These are phyloP conservation scores for Octopus sinensis DNA, from an alignment of 1,140 invertebrate species.

Conservation along the genomic window DNA sequence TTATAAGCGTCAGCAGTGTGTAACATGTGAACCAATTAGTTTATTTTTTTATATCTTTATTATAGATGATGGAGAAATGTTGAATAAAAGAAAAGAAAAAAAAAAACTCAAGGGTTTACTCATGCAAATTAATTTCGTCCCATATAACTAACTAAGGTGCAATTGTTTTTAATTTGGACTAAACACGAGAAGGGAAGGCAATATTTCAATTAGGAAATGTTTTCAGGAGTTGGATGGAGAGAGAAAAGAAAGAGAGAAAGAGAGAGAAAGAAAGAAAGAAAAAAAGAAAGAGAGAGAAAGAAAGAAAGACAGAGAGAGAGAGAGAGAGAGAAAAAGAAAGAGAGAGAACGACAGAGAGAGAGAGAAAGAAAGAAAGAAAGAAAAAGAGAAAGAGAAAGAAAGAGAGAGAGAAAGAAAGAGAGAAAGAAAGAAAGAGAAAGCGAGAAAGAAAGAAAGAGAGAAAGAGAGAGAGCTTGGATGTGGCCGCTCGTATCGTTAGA, in stretches of 20 bases:
- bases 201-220: no score
- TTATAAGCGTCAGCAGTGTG: no score
- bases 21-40: no score
- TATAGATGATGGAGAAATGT: no score
- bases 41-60: no score
- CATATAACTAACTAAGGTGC: no score
- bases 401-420: constrained; percentile 4
- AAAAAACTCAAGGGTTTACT: no score
- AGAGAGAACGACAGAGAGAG: background rate
- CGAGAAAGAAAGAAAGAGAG: background rate
- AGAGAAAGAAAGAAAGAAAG: background rate
- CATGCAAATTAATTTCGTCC: no score
- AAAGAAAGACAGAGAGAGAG: constrained; percentile 13
- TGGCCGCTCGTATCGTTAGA: no score
- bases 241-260: background rate
- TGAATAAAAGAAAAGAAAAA: no score
- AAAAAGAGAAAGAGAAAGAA: constrained; percentile 6
- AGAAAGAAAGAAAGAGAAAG: background rate
- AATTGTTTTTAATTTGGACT: no score
- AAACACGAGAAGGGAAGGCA: no score
- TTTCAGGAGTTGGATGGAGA: background rate
- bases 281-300: constrained; percentile 20
- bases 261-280: constrained; percentile 18
- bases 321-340: constrained; percentile 10
- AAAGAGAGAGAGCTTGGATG: background rate